phyloP scores from a whole-genome alignment of 1,140 invertebrate species.

The Caenorhabditis latens region DNA sequence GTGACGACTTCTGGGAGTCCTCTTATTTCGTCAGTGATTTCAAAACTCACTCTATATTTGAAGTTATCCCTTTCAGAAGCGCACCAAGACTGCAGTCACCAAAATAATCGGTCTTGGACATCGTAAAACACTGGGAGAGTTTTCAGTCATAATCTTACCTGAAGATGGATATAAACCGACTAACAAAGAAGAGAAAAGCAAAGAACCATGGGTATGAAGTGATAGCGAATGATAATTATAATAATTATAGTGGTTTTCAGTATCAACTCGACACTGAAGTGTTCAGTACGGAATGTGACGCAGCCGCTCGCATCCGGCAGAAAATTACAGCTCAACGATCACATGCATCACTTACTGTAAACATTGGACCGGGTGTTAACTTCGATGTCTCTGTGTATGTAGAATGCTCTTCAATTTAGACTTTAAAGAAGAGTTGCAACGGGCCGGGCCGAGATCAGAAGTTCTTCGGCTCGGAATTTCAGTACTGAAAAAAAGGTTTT shows the following conservation, averaged over 20 bases:
- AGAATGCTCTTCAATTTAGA: no score
- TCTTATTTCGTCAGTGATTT: neutral
- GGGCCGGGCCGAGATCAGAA: no score
- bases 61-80: neutral
- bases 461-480: no score
- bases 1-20: slow-evolving; percentile 32
- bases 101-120: slow-evolving; percentile 37
- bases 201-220: slow-evolving; percentile 20
- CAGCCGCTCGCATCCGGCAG: slow-evolving; percentile 24
- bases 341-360: slow-evolving; percentile 20
- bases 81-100: slow-evolving; percentile 29
- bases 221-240: no score
- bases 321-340: slow-evolving; percentile 44
- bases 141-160: slow-evolving; percentile 10
- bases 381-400: slow-evolving; percentile 45
- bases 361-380: slow-evolving; percentile 20
- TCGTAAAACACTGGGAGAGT: slow-evolving; percentile 30
- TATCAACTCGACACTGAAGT: slow-evolving; percentile 20
- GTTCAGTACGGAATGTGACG: slow-evolving; percentile 34
- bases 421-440: no score
- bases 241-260: neutral
- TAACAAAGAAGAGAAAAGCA: slow-evolving; percentile 17
- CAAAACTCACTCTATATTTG: neutral
- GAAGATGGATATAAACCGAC: slow-evolving; percentile 27
- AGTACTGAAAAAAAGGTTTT: no score